These are phyloP conservation scores for Nematolebias whitei DNA, from an alignment of 2,113 vertebrate genomes.

Conservation along the genomic window DNA sequence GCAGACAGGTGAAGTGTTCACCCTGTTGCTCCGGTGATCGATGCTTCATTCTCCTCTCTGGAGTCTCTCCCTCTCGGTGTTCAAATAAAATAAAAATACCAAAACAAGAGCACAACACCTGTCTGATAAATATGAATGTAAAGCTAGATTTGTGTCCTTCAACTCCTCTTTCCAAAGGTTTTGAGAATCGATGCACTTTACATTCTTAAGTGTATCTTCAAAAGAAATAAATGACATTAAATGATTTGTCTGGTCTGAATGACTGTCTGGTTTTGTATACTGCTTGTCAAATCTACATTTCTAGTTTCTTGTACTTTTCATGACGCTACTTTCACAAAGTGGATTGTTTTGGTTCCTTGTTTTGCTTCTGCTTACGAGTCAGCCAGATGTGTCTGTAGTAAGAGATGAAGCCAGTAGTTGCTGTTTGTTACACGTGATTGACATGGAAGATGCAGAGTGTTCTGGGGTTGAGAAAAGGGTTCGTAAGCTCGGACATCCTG, in stretches of 20 bases:
- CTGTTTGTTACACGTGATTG: neutral
- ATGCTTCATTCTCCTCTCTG: constrained; percentile 10
- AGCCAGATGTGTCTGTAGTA: neutral
- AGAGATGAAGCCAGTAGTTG: neutral
- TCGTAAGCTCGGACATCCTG: too few relatives aligned
- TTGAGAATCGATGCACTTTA: constrained; percentile 76
- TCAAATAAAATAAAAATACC: constrained; percentile 31
- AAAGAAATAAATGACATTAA: constrained; percentile 59
- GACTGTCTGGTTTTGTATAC: neutral
- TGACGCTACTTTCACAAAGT: constrained; percentile 28
- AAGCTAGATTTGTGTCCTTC: constrained; percentile 33
- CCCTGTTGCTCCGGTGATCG: constrained; percentile 10
- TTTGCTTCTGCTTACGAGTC: constrained; percentile 49
- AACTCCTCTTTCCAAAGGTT: constrained; percentile 14
- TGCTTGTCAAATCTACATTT: neutral
- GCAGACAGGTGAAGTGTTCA: constrained; percentile 36
- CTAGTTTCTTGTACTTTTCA: neutral
- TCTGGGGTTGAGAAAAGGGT: too few relatives aligned
- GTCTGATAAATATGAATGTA: constrained; percentile 65
- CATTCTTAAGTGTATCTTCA: constrained; percentile 69
- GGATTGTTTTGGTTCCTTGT: constrained; percentile 49
- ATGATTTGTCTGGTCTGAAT: neutral
- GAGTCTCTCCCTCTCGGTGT: constrained; percentile 13
- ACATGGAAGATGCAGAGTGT: neutral
- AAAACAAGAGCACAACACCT: constrained; percentile 53